These are phyloP conservation scores for Actinernus sp. DNA, from an alignment of 92 coral and sea anemone species.

Conservation along the genomic window DNA sequence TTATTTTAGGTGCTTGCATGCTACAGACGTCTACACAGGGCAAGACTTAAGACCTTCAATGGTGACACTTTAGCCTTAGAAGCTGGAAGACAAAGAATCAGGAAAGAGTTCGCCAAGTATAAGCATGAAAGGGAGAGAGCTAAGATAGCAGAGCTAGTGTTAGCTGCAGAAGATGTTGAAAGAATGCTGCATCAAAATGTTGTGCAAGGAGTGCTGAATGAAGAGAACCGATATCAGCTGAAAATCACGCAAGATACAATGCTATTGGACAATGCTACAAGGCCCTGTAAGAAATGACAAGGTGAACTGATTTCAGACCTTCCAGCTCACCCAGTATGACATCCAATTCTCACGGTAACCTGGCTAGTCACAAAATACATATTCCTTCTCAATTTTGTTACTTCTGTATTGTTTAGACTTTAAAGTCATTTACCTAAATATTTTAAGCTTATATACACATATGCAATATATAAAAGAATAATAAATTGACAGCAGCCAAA, in stretches of 20 bases:
- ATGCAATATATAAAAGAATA: too few relatives aligned
- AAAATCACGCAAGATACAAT: slow-evolving; percentile 73
- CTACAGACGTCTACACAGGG: slow-evolving; percentile 83
- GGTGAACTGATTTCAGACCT: too few relatives aligned
- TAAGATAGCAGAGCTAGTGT: slow-evolving; percentile 81
- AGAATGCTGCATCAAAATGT: slow-evolving; percentile 75
- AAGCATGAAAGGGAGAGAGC: slow-evolving; percentile 70
- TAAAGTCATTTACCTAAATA: too few relatives aligned
- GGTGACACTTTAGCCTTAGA: slow-evolving; percentile 78
- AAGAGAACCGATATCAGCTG: slow-evolving; percentile 55
- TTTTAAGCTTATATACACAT: too few relatives aligned
- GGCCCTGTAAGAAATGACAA: slow-evolving; percentile 53
- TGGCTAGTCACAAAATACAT: too few relatives aligned
- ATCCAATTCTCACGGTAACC: too few relatives aligned
- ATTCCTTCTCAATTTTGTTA: too few relatives aligned
- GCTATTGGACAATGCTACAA: slow-evolving; percentile 85
- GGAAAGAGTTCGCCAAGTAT: slow-evolving; percentile 77
- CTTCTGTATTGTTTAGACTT: too few relatives aligned
- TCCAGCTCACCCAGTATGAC: too few relatives aligned
- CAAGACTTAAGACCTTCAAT: slow-evolving; percentile 81
- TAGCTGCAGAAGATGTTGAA: slow-evolving; percentile 79
- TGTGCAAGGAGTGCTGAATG: slow-evolving; percentile 85
- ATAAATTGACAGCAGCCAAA: too few relatives aligned
- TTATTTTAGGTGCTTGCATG: slow-evolving; percentile 81
- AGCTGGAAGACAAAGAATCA: slow-evolving; percentile 79